Evolutionary conservation across 2,797 vertebrate genomes (phyloP), one percentile per base, ranked within the genome.

Genomic region (Aeoliscus strigatus): DNA sequence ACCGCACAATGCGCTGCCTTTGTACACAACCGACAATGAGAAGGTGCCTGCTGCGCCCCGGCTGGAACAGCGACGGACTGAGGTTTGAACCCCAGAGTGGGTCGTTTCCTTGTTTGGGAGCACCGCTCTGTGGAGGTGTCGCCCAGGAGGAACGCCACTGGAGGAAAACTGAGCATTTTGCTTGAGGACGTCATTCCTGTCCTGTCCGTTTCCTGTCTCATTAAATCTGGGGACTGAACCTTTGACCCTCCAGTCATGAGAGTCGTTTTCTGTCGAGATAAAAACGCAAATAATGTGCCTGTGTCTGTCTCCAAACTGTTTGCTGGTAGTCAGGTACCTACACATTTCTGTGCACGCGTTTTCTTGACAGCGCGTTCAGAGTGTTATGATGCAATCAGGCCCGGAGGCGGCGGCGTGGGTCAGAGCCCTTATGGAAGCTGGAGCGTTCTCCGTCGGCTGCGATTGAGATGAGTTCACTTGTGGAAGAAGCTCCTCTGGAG

Each of bases 391-490:
- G 41, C 54, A 66, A 51, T 28, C 35, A 27, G 17, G 46, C 17
- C 14, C 7, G n/a, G 18, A 57, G 42, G 39, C 39, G 39, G 32
- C 10, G 27, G 34, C 17, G 55, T 48, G 23, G 27, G 5, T 25
- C 14, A 52, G 21, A 44, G 43, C 46, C 43, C 54, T 32, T 14
- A 36, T 54, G 50, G 60, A 7, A 14, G 5, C 21, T 11, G 13
- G 44, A 9, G 21, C 34, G 2, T 48, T 65, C 25, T 37, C 53
- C 36, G 58, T 55, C 32, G 24, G 44, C 18, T 14, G 38, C n/a
- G 32, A 79, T 73, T 47, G n/a, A 60, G 33, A 53, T 15, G 21
- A 68, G 63, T 70, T 69, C 53, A 59, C 8, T 54, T 52, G 65
- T 47, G 51, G 44, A 66, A 72, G 44, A 52, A 4, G 46, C 29